Percentiles rank a stretch among this genome's conserved stretches.
phyloP scores from a whole-genome alignment of 1,140 invertebrate species.

The Heterodera schachtii region DNA sequence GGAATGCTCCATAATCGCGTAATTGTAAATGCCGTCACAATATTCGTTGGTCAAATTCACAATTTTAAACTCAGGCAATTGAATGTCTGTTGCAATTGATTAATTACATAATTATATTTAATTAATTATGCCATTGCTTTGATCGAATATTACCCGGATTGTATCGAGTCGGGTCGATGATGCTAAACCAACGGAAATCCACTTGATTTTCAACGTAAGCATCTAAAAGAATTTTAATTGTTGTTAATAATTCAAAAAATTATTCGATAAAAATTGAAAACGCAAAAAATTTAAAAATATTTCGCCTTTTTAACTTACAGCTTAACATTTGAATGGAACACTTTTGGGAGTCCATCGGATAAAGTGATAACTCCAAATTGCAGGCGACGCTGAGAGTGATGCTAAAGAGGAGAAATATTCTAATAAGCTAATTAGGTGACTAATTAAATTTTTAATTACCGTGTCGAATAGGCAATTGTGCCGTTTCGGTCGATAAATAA shows the following conservation, averaged over 20 bases:
- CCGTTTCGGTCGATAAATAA: conserved; percentile 66
- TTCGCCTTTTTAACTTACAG: conserved; percentile 23
- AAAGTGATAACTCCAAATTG: conserved; percentile 54
- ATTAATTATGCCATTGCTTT: neutral
- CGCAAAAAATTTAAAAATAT: too few species aligned
- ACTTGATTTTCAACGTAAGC: conserved; percentile 63
- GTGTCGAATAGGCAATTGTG: conserved; percentile 66
- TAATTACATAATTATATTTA: neutral
- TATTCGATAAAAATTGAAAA: conserved; percentile 10
- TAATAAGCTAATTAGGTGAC: too few species aligned
- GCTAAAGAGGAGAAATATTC: conserved; percentile 21
- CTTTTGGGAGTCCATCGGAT: conserved; percentile 61
- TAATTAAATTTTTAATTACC: conserved; percentile 29
- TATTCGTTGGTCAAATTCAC: conserved; percentile 48
- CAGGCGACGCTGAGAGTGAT: conserved; percentile 58
- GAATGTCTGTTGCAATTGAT: conserved; percentile 40
- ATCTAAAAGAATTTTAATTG: conserved; percentile 49
- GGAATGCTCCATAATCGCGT: conserved; percentile 58
- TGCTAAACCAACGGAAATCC: conserved; percentile 57
- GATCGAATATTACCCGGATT: conserved; percentile 41
- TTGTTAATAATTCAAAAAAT: too few species aligned
- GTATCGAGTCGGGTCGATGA: conserved; percentile 48
- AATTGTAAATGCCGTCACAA: conserved; percentile 62
- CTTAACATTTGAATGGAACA: conserved; percentile 54
- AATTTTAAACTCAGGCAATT: conserved; percentile 61